Percentiles rank a stretch among this genome's conserved stretches.
Evolutionary conservation across 2,888 invertebrate genomes (phyloP).

Genomic region (Griposia aprilina): DNA sequence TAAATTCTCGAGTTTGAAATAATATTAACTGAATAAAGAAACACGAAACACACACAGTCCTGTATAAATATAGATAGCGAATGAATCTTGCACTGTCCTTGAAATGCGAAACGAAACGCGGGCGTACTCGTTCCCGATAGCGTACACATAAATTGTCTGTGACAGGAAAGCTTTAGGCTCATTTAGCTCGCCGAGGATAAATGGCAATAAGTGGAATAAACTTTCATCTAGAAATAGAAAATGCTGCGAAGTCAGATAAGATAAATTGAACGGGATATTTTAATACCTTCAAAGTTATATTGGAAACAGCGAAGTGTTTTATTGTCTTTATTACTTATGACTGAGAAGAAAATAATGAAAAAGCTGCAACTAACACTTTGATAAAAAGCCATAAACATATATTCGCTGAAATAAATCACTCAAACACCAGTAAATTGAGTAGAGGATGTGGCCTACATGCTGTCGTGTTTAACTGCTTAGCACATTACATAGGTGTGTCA

Average conservation of each 20-base stretch:
- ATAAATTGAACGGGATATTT: slow-evolving; percentile 50
- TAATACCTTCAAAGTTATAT: slow-evolving; percentile 38
- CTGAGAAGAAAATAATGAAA: neutral
- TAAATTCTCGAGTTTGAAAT: slow-evolving; percentile 32
- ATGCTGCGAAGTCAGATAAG: slow-evolving; percentile 46
- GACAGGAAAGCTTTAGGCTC: slow-evolving; percentile 64
- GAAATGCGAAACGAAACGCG: slow-evolving; percentile 56
- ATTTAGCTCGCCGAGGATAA: slow-evolving; percentile 63
- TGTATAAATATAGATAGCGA: slow-evolving; percentile 49
- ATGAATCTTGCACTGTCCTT: slow-evolving; percentile 63
- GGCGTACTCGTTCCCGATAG: slow-evolving; percentile 55
- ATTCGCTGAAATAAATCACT: slow-evolving; percentile 24
- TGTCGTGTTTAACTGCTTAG: slow-evolving; percentile 51
- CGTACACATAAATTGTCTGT: slow-evolving; percentile 64
- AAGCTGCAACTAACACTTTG: neutral
- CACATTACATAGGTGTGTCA: slow-evolving; percentile 51
- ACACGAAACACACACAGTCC: slow-evolving; percentile 8
- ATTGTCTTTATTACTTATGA: slow-evolving; percentile 1
- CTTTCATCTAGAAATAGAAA: slow-evolving; percentile 63
- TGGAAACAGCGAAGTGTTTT: slow-evolving; percentile 1
- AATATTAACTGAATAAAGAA: slow-evolving; percentile 27
- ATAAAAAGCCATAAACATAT: neutral
- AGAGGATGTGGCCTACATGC: slow-evolving; percentile 41
- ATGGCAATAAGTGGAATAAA: slow-evolving; percentile 67
- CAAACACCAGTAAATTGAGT: slow-evolving; percentile 39